Percentiles rank a stretch among this genome's conserved stretches.
phyloP scores from a whole-genome alignment of 2,888 invertebrate genomes.

The Megalurothrips usitatus region DNA sequence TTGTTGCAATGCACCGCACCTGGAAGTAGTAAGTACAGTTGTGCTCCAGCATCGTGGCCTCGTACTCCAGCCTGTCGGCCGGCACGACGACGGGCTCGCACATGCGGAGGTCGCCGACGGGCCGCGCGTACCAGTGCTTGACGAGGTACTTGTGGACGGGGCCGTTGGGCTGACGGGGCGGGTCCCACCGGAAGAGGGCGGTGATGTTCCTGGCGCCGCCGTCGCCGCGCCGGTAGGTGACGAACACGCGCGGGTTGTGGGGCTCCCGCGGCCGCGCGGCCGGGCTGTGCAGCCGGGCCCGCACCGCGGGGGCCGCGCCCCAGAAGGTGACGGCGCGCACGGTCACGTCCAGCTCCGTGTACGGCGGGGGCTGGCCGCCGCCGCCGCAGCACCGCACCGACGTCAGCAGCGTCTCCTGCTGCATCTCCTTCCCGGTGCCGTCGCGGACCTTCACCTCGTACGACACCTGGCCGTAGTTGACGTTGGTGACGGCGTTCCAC shows the following conservation, averaged over 20 bases:
- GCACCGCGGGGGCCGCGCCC: conserved; percentile 66
- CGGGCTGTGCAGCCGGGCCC: conserved; percentile 66
- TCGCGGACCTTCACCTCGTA: conserved; percentile 73
- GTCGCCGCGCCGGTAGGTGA: conserved; percentile 46
- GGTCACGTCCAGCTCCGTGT: conserved; percentile 65
- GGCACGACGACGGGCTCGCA: conserved; percentile 45
- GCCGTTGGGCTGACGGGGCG: conserved; percentile 69
- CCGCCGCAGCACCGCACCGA: conserved; percentile 43
- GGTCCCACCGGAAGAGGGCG: conserved; percentile 75
- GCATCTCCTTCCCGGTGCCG: conserved; percentile 56
- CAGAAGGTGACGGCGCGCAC: conserved; percentile 80
- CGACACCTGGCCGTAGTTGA: conserved; percentile 74
- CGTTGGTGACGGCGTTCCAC: conserved; percentile 70
- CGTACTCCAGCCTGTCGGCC: conserved; percentile 55
- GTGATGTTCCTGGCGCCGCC: conserved; percentile 46
- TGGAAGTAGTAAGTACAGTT: conserved; percentile 65
- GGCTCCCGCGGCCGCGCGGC: conserved; percentile 76
- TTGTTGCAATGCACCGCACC: conserved; percentile 49
- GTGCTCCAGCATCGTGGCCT: conserved; percentile 53
- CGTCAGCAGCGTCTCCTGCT: conserved; percentile 43
- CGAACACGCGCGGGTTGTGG: conserved; percentile 65
- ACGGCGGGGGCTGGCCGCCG: conserved; percentile 51
- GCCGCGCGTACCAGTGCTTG: conserved; percentile 59
- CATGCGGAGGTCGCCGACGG: conserved; percentile 49
- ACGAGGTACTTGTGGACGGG: conserved; percentile 67